Base-by-base conservation (phyloP, 2,113 vertebrate species). In the Cephalopholis sonnerati region DNA sequence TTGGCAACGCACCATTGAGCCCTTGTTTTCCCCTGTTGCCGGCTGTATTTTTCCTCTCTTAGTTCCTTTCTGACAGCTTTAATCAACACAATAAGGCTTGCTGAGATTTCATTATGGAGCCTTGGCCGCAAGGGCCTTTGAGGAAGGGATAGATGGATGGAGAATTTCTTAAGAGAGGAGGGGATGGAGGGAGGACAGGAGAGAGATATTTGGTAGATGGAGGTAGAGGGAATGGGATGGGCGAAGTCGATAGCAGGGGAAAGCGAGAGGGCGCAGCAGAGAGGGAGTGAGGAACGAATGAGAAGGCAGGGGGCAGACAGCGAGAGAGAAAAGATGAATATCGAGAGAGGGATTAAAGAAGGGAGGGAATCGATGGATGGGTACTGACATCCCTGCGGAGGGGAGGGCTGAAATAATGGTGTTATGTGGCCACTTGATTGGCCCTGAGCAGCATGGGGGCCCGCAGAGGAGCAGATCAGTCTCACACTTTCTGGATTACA, bases 41-140 rank as follows among this genome's bases (percentile, higher is more conserved):
- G 20, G 63, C 85, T 59, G 73, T 92, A 90, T 93, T 88, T 91
- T 85, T 71, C 86, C 76, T 75, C 82, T 85, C 83, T 87, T 88
- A 77, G 83, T 86, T 93, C 89, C 81, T 82, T 86, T 91, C 89
- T 91, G 91, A 92, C 91, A 92, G 90, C 77, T 92, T 91, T 93
- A 93, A 94, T 94, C 93, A 93, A 91, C 91, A 88, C 89, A 88
- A 91, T 92, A 79, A 91, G 82, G 88, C 87, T 87, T 75, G 85
- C 89, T 86, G 90, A 85, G 92, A 92, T 94, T 93, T 91, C 89
- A 89, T 91, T 91, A 92, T 82, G 77, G 91, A 68, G 65, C 59
- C 78, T 75, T 90, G 81, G 84, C 90, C 79, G 50, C 72, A 36
- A 83, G 91, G 83, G 82, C 83, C 85, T 87, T 81, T 55, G 67